Conservation (phyloP, 2,888 invertebrate genomes). For the Drosophila infuscata region DNA sequence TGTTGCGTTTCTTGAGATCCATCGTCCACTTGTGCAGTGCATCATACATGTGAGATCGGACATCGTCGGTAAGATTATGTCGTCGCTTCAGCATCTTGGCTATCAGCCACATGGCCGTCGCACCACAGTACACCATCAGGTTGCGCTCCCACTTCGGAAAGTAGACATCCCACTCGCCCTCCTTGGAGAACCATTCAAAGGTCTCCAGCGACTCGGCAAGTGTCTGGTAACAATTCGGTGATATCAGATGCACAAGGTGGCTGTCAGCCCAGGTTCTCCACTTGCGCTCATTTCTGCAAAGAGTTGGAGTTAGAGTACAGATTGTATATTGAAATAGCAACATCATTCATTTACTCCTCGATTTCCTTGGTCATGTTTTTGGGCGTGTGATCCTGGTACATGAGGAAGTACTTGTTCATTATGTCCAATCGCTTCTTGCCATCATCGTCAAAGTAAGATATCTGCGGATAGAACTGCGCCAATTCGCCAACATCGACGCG, state of each 20-base stretch:
- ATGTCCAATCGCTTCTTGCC: slow-evolving; percentile 91
- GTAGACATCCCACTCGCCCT: slow-evolving; percentile 95
- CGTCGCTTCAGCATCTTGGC: slow-evolving; percentile 95
- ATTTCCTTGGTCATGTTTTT: slow-evolving; percentile 86
- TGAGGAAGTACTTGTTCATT: slow-evolving; percentile 94
- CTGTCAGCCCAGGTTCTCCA: slow-evolving; percentile 99
- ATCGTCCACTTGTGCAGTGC: slow-evolving; percentile 93
- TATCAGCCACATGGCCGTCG: slow-evolving; percentile 96
- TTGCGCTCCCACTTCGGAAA: slow-evolving; percentile 94
- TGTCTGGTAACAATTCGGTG: slow-evolving; percentile 98
- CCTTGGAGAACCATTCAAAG: slow-evolving; percentile 96
- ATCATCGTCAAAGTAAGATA: slow-evolving; percentile 88
- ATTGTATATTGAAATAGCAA: not conserved
- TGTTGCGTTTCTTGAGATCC: slow-evolving; percentile 89
- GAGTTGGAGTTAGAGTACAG: not conserved
- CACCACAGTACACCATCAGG: slow-evolving; percentile 96
- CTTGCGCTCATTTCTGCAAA: slow-evolving; percentile 93
- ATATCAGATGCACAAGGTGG: slow-evolving; percentile 95
- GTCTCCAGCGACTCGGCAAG: slow-evolving; percentile 94
- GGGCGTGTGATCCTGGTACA: slow-evolving; percentile 89
- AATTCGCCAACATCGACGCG: slow-evolving; percentile 88
- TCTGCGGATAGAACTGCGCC: slow-evolving; percentile 91
- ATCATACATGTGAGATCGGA: slow-evolving; percentile 95
- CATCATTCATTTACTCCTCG: slow-evolving; percentile 86
- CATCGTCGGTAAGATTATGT: slow-evolving; percentile 94